Evolutionary conservation across 2,888 invertebrate genomes (phyloP).

Genomic region (Drosophila mimica): DNA sequence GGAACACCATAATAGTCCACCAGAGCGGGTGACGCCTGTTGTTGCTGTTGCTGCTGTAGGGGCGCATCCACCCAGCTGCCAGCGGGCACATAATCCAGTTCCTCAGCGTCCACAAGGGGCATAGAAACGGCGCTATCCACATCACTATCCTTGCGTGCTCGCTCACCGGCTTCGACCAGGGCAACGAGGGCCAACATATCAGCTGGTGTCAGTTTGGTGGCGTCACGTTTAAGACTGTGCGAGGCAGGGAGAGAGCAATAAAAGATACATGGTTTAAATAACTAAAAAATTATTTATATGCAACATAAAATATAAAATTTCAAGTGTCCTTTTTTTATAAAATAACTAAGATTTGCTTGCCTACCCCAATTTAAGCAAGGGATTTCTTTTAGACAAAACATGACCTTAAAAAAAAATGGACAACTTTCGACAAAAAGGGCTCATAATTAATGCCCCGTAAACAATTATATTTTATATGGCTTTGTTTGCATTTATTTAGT

Average conservation of each 20-base stretch:
- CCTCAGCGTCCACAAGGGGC: conserved; percentile 68
- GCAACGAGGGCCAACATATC: conserved; percentile 85
- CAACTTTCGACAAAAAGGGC: not conserved
- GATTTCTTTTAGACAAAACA: not conserved
- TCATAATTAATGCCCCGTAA: not conserved
- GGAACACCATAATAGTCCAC: conserved; percentile 83
- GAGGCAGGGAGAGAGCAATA: too few species aligned
- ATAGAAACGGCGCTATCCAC: conserved; percentile 57
- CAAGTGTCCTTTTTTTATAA: not conserved
- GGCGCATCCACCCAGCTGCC: conserved; percentile 80
- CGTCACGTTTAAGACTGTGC: conserved; percentile 83
- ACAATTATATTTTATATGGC: not conserved
- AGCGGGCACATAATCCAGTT: conserved; percentile 67
- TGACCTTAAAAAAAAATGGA: not conserved
- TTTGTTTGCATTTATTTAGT: not conserved
- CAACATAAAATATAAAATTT: not conserved
- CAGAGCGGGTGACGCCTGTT: conserved; percentile 63
- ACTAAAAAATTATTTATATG: not conserved
- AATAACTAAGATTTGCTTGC: not conserved
- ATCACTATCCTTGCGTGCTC: conserved; percentile 83
- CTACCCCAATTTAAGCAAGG: not conserved
- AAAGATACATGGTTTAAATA: not conserved
- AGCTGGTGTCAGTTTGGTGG: conserved; percentile 84
- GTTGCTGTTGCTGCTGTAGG: conserved; percentile 41
- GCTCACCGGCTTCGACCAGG: conserved; percentile 84